Percentiles rank a stretch among this genome's conserved stretches.
These are phyloP conservation scores for Tenodera sinensis DNA, from an alignment of 2,888 invertebrate species.

Conservation along the genomic window DNA sequence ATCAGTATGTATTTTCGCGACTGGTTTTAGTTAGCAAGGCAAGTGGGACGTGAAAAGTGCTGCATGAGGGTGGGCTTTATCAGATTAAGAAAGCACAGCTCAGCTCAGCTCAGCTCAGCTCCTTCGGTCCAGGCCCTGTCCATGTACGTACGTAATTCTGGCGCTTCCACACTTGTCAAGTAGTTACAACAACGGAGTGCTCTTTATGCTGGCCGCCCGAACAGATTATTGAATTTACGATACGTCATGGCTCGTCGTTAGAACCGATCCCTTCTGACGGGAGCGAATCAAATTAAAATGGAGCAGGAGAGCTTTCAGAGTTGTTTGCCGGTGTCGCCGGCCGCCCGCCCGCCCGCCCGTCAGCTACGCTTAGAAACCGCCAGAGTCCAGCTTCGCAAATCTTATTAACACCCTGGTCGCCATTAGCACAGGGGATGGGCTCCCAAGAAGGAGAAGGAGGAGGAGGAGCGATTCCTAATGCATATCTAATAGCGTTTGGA, in stretches of 20 bases:
- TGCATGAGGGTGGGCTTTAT: not conserved
- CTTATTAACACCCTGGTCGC: constrained; percentile 14
- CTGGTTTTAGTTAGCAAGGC: too few species aligned
- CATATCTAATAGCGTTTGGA: constrained; percentile 25
- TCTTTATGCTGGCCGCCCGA: constrained; percentile 1
- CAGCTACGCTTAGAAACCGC: constrained; percentile 20
- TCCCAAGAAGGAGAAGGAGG: not conserved
- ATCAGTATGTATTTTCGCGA: too few species aligned
- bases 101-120: too few species aligned
- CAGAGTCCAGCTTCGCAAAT: constrained; percentile 9
- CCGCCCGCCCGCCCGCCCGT: too few species aligned
- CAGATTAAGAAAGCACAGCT: not conserved
- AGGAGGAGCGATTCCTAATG: constrained; percentile 16
- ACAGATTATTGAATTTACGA: constrained; percentile 10
- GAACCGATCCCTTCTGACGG: constrained; percentile 22
- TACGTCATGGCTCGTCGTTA: constrained; percentile 10
- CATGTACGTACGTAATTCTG: not conserved
- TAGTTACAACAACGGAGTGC: not conserved
- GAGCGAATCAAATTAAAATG: constrained; percentile 28
- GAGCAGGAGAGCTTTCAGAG: constrained; percentile 13
- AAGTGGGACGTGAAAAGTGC: too few species aligned
- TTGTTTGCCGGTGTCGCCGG: not conserved
- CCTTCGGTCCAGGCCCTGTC: not conserved
- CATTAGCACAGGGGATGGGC: constrained; percentile 13
- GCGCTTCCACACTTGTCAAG: not conserved